phyloP scores from a whole-genome alignment of 2,888 invertebrate genomes.

The Blastobasis lacticolella region DNA sequence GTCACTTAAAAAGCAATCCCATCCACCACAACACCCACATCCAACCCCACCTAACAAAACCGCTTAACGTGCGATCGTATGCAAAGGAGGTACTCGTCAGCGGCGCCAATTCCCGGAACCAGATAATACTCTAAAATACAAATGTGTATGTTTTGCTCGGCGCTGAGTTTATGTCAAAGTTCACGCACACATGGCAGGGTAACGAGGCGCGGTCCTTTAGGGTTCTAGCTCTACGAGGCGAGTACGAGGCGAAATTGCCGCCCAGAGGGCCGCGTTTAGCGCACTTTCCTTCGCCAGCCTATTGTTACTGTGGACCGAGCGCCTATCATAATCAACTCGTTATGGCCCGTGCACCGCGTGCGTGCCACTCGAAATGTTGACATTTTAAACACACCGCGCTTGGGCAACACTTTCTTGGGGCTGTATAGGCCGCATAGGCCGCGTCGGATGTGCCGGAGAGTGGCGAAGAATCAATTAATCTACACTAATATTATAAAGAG shows the following conservation, averaged over 20 bases:
- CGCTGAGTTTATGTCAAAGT: constrained; percentile 7
- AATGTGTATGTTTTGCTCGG: neutral
- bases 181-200: constrained; percentile 7
- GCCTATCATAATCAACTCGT: constrained; percentile 27
- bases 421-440: no score
- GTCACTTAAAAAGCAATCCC: no score
- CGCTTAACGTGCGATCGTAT: no score
- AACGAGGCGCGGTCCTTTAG: constrained; percentile 9
- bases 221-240: constrained; percentile 17
- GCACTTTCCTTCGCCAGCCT: constrained; percentile 19
- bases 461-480: no score
- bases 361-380: neutral
- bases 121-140: no score
- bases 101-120: no score
- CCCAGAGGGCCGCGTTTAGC: constrained; percentile 27
- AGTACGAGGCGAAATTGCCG: constrained; percentile 28
- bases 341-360: constrained; percentile 5
- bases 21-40: no score
- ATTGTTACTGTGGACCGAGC: constrained; percentile 3
- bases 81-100: no score
- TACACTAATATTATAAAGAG: no score
- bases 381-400: neutral
- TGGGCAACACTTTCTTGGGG: no score
- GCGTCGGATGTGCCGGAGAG: no score
- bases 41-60: no score